phyloP scores from a whole-genome alignment of 2,888 invertebrate species.

The Pandemis corylana region DNA sequence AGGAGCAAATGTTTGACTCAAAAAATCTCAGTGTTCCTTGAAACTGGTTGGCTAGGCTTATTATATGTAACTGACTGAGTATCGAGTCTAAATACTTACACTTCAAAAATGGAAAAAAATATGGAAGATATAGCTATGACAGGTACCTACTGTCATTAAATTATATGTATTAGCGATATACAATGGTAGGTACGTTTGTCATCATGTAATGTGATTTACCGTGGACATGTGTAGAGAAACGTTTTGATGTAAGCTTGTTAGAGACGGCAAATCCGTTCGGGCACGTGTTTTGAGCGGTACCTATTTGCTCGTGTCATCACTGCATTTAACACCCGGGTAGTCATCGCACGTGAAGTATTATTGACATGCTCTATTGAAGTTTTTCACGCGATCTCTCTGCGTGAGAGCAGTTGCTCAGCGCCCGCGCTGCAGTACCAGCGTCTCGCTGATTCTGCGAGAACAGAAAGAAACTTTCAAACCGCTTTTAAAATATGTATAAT shows the following conservation, averaged over 20 bases:
- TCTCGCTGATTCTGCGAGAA: slow-evolving; percentile 53
- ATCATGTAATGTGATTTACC: slow-evolving; percentile 8
- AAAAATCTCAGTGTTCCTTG: too few species aligned
- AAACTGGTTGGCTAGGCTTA: too few species aligned
- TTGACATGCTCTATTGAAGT: slow-evolving; percentile 73
- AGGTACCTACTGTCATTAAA: too few species aligned
- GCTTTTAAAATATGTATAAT: slow-evolving; percentile 9
- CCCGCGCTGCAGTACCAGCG: slow-evolving; percentile 67
- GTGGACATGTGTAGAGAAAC: slow-evolving; percentile 8
- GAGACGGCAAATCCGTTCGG: slow-evolving; percentile 19
- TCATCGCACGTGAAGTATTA: slow-evolving; percentile 51
- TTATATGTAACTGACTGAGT: too few species aligned
- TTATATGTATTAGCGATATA: neutral
- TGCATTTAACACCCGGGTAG: slow-evolving; percentile 29
- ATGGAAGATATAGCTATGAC: too few species aligned
- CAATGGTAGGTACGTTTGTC: neutral
- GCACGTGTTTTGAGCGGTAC: slow-evolving; percentile 7
- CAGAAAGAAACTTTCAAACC: slow-evolving; percentile 28
- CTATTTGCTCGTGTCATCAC: slow-evolving; percentile 23
- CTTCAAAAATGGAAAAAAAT: too few species aligned
- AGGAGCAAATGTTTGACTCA: neutral
- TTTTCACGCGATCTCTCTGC: slow-evolving; percentile 83
- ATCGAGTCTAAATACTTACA: too few species aligned
- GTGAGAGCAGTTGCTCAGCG: slow-evolving; percentile 77
- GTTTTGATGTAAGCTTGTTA: slow-evolving; percentile 24